Percentiles rank a stretch among this genome's conserved stretches.
These are phyloP conservation scores for Malurus splendens DNA, from an alignment of 2,797 vertebrate species.

Conservation along the genomic window DNA sequence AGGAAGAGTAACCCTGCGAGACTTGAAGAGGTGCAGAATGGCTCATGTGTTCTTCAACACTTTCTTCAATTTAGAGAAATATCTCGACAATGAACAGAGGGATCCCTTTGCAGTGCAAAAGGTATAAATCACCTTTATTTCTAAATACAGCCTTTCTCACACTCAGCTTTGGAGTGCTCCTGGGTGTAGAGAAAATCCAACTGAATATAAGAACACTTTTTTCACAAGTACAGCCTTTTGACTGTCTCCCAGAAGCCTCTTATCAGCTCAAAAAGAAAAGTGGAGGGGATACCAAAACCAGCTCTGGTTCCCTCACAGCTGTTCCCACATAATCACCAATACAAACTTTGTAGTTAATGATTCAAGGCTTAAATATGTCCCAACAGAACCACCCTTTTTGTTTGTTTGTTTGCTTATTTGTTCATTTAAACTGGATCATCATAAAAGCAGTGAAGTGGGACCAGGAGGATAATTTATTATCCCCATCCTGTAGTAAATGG, in stretches of 20 bases:
- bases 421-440: background rate
- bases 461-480: background rate
- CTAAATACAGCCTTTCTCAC: background rate
- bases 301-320: background rate
- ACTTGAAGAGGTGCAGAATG: slow-evolving; percentile 95
- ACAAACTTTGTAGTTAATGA: background rate
- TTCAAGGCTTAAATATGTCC: background rate
- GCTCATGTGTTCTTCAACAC: slow-evolving; percentile 97
- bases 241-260: background rate
- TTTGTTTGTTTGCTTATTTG: background rate
- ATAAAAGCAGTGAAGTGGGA: background rate
- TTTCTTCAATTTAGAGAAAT: slow-evolving; percentile 98
- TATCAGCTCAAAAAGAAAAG: background rate
- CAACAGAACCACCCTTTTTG: background rate
- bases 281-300: background rate
- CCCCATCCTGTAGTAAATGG: background rate
- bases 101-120: slow-evolving; percentile 99
- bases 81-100: slow-evolving; percentile 97
- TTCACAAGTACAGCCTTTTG: background rate
- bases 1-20: slow-evolving; percentile 93
- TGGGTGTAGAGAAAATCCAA: background rate
- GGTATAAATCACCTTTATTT: slow-evolving; percentile 69
- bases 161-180: background rate
- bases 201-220: background rate
- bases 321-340: background rate